Base-by-base conservation (phyloP, 2,888 invertebrate genomes). In the Netelia inedita region DNA sequence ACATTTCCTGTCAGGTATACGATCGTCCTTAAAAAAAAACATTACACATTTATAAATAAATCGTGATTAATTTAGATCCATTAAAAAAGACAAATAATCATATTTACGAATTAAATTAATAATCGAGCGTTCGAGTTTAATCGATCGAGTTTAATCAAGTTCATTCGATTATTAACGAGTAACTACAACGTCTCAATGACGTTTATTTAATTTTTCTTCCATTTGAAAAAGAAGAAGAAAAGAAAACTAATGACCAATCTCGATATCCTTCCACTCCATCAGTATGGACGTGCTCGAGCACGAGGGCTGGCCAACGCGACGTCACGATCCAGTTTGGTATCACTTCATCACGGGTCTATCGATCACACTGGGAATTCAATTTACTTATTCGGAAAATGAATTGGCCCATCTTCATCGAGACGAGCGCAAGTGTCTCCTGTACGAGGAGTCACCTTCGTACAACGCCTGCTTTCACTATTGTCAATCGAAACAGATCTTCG, bases 391-490 rank as follows among this genome's bases (percentile, higher is more conserved):
- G 1, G 76, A 86, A 0, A 11, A 74, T 2, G 80, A 71, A 6
- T 53, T 87, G 16, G 73, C 79, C 16, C 82, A 82, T 41, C 78
- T 97, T 63, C 94, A 95, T 1, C 85, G 57, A 11, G 95, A 95
- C 1, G 97, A 97, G 91, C 94, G 97, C 10, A 95, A 96, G 74
- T 97, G 97, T 89, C 95, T 96, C 43, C 97, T 96, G 89, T 94
- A 95, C 0, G 95, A 97, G 88, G 97, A 97, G 92, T 94, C 88
- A 84, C 46, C 23, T 14, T 81, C 88, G 14, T 85, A 87, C 21
- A 75, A 78, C 10, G 43, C 74, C 6, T 92, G 92, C 75, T 46
- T 82, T n/a, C 23, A 82, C 2, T n/a, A 74, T 0, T 88, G 88
- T 59, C 16, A 84, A 0, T 82, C n/a, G 2, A 19, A 83, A 0